These are phyloP conservation scores for Syndactyla subalaris DNA, from an alignment of 2,797 vertebrate species.

Conservation along the genomic window DNA sequence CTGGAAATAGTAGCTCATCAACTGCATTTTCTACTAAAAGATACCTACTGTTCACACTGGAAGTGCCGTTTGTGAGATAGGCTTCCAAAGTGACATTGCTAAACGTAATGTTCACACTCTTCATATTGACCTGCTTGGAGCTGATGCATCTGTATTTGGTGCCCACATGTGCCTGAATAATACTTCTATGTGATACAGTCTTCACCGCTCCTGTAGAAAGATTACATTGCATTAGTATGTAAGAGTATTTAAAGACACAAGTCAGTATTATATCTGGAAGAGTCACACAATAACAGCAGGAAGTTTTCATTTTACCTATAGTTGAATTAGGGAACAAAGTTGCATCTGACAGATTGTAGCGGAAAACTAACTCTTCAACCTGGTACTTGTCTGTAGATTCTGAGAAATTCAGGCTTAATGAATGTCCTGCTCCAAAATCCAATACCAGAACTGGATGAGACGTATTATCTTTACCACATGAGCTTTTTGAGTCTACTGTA, in stretches of 20 bases:
- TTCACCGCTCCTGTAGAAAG: slow-evolving; percentile 64
- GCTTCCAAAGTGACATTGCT: slow-evolving; percentile 84
- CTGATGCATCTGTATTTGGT: slow-evolving; percentile 85
- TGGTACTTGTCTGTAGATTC: slow-evolving; percentile 74
- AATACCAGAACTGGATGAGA: slow-evolving; percentile 75
- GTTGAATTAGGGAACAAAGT: slow-evolving; percentile 79
- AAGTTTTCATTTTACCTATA: slow-evolving; percentile 76
- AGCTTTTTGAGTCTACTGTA: slow-evolving; percentile 76
- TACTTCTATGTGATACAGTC: slow-evolving; percentile 47
- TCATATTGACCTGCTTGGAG: slow-evolving; percentile 60
- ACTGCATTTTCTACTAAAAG: neutral
- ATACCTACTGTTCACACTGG: slow-evolving; percentile 85
- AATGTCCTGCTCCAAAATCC: slow-evolving; percentile 81
- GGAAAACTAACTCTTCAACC: slow-evolving; percentile 79
- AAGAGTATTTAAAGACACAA: neutral
- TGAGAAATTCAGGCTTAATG: slow-evolving; percentile 82
- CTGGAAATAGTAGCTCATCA: neutral
- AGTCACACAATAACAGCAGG: neutral
- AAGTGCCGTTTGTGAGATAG: slow-evolving; percentile 80
- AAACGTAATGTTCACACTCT: slow-evolving; percentile 76
- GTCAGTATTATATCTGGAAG: neutral
- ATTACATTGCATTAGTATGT: neutral
- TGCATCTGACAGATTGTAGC: slow-evolving; percentile 87
- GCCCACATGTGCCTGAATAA: slow-evolving; percentile 81
- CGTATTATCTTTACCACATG: slow-evolving; percentile 75